A percentile compares a stretch with the other conserved stretches of the same genome.
Evolutionary conservation across 1,140 invertebrate species (phyloP).

Genomic region (Sipha flava): DNA sequence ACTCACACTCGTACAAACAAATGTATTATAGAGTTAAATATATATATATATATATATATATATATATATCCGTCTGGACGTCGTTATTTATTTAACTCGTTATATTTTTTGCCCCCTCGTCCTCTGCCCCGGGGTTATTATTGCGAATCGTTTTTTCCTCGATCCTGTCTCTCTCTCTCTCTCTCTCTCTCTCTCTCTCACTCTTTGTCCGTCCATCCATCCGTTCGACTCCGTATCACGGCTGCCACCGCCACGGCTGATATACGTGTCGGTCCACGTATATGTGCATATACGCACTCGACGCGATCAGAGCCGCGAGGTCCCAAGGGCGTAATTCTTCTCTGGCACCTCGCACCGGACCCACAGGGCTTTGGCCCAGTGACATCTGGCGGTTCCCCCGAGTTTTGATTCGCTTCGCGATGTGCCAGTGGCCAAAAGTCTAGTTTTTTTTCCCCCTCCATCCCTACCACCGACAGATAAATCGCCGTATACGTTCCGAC

Average conservation of each 20-base stretch:
- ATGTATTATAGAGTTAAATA: background rate
- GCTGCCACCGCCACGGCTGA: background rate
- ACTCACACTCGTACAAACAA: background rate
- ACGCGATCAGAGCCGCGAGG: background rate
- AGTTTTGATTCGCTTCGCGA: conserved; percentile 18
- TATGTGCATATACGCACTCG: background rate
- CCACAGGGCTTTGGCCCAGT: conserved; percentile 28
- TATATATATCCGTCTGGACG: background rate
- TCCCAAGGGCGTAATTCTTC: conserved; percentile 31
- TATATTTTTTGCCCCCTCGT: background rate
- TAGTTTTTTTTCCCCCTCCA: background rate
- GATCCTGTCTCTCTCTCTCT: background rate
- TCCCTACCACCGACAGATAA: background rate
- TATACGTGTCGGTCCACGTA: background rate
- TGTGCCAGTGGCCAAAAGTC: background rate
- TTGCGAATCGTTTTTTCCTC: background rate
- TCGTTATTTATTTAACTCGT: background rate
- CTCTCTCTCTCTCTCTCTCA: background rate
- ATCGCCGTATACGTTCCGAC: too few species aligned
- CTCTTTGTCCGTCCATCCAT: too few species aligned
- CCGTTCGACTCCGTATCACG: background rate
- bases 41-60: background rate
- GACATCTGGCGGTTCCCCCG: conserved; percentile 30
- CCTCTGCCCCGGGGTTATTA: background rate
- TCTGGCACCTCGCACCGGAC: conserved; percentile 18